Evolutionary conservation across 2,888 invertebrate species (phyloP), one percentile per base, ranked within the genome.

Genomic region (Sarcophaga variegata): DNA sequence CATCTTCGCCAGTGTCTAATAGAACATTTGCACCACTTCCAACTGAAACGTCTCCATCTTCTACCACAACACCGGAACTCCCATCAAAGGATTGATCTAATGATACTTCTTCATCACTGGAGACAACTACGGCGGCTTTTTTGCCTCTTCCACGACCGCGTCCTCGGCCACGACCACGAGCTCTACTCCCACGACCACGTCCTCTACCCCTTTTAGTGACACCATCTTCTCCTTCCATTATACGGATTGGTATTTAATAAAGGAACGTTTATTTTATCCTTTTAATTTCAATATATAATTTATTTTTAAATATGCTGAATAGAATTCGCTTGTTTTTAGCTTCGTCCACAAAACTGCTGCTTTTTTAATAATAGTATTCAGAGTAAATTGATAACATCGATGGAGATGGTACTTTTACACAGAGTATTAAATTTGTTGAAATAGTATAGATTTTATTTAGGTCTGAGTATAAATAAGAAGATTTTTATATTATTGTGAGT

Each of bases 81-180:
- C 87, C 89, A 20, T 89, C 88, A 79, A 91, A 90, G 4, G 90
- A 88, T 62, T 89, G 90, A 91, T 95, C 95, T 6, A 94, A 92
- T 6, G 94, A 94, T 82, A 94, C 94, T 90, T 95, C 95, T 81
- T 95, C 95, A 88, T 94, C 96, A 92, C 95, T 96, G 89, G 94
- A 96, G 94, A 95, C 94, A 37, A 96, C 95, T 94, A 96, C 96
- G 70, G 92, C 91, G 1, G 95, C 95, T 75, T 96, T 96, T 92
- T 96, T 97, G 22, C 97, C 96, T 87, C 97, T 94, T 77, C 97
- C 97, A 54, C 97, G 95, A 37, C 97, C 96, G 59, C 97, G 94
- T n/a, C 97, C 97, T 54, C 97, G 95, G 71, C 96, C 96, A 90
- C 97, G 94, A 25, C 97, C 96, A 79, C 97, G 95, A 63, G 95